phyloP scores from a whole-genome alignment of 1,140 invertebrate genomes.

The Meloidogyne hapla region DNA sequence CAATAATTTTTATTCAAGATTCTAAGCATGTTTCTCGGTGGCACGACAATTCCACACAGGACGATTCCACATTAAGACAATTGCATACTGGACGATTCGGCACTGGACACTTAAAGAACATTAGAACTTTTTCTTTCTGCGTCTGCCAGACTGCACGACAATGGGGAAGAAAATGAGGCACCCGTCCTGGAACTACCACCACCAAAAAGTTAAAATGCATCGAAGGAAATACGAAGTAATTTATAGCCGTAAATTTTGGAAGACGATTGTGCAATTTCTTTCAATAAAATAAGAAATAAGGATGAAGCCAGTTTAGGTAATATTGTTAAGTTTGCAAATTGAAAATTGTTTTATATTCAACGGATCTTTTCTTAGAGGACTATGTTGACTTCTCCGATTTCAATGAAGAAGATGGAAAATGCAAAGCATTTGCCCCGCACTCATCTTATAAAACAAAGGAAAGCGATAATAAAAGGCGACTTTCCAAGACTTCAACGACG shows the following conservation, averaged over 20 bases:
- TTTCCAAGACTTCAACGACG: neutral
- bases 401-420: neutral
- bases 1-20: too few relatives aligned
- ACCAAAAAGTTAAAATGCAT: neutral
- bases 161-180: slow-evolving; percentile 3
- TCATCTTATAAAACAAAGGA: neutral
- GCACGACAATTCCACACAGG: too few relatives aligned
- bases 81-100: too few relatives aligned
- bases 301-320: neutral
- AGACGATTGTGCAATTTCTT: neutral
- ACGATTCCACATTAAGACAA: too few relatives aligned
- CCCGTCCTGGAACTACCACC: slow-evolving; percentile 38
- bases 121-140: slow-evolving; percentile 1
- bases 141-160: neutral
- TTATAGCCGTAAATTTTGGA: neutral
- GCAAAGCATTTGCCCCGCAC: neutral
- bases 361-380: slow-evolving; percentile 35
- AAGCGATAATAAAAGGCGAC: neutral
- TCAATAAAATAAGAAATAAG: neutral
- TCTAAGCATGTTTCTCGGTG: too few relatives aligned
- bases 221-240: neutral
- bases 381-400: slow-evolving; percentile 34
- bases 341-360: slow-evolving; percentile 19
- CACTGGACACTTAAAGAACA: neutral
- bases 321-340: neutral